These are phyloP conservation scores for Endomychus coccineus DNA, from an alignment of 2,888 invertebrate species.

Conservation along the genomic window DNA sequence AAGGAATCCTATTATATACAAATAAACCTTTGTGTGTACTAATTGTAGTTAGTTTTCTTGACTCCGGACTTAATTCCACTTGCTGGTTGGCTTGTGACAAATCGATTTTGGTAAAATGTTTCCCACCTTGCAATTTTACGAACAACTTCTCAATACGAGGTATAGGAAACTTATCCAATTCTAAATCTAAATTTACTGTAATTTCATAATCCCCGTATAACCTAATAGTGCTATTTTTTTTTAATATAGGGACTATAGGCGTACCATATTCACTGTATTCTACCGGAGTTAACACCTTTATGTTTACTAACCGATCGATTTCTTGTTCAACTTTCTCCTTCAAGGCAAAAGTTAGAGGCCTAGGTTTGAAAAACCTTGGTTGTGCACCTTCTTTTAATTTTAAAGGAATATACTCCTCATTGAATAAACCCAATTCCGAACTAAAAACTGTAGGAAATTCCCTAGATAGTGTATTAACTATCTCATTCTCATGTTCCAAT, in stretches of 20 bases:
- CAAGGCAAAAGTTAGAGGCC: slow-evolving; percentile 27
- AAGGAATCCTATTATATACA: slow-evolving; percentile 22
- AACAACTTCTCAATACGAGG: slow-evolving; percentile 27
- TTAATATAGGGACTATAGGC: slow-evolving; percentile 22
- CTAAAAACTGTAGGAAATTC: too few relatives aligned
- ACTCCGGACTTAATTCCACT: slow-evolving; percentile 17
- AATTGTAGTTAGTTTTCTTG: slow-evolving; percentile 15
- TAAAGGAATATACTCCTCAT: too few relatives aligned
- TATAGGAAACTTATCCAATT: slow-evolving; percentile 24
- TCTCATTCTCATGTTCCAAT: too few relatives aligned
- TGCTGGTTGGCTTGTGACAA: slow-evolving; percentile 20
- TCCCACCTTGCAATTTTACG: slow-evolving; percentile 20
- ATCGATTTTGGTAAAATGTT: slow-evolving; percentile 22
- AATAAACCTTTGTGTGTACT: slow-evolving; percentile 25
- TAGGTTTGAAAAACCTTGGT: slow-evolving; percentile 21
- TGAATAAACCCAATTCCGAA: too few relatives aligned
- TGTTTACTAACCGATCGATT: slow-evolving; percentile 20
- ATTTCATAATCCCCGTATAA: slow-evolving; percentile 25
- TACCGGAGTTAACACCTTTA: slow-evolving; percentile 25
- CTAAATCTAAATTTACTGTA: slow-evolving; percentile 22
- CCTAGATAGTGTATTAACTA: too few relatives aligned
- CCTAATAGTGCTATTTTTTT: slow-evolving; percentile 20
- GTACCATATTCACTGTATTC: slow-evolving; percentile 20
- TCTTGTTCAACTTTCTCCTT: slow-evolving; percentile 22
- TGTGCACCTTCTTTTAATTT: slow-evolving; percentile 1